Conservation (phyloP, 2,888 invertebrate genomes). For the Ceraclea dissimilis region DNA sequence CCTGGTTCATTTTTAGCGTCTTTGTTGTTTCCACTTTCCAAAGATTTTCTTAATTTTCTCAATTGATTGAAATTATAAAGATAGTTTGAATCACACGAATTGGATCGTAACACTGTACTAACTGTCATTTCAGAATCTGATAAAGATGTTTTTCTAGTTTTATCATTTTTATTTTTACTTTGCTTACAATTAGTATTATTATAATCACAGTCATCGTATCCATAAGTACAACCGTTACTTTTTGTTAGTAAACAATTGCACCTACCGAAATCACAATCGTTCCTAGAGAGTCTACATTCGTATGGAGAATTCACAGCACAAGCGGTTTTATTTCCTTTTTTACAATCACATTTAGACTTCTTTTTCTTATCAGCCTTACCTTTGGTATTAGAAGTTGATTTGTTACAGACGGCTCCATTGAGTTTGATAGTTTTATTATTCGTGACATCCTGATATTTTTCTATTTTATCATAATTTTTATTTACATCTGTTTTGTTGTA, state of each 20-base stretch:
- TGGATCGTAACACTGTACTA: constrained; percentile 24
- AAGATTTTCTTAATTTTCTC: constrained; percentile 18
- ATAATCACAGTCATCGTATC: constrained; percentile 7
- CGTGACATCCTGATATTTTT: neutral
- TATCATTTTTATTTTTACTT: neutral
- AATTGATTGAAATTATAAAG: constrained; percentile 23
- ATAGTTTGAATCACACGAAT: constrained; percentile 25
- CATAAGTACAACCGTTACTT: constrained; percentile 13
- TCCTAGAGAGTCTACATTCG: constrained; percentile 20
- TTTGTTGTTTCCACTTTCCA: constrained; percentile 11
- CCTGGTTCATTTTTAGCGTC: constrained; percentile 11
- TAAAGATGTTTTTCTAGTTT: constrained; percentile 2
- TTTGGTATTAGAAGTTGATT: neutral
- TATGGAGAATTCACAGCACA: constrained; percentile 14
- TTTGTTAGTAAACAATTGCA: constrained; percentile 21
- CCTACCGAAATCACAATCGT: constrained; percentile 22
- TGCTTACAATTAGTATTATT: constrained; percentile 1
- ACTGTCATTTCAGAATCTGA: constrained; percentile 22
- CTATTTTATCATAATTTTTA: constrained; percentile 4
- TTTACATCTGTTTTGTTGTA: neutral
- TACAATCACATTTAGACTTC: constrained; percentile 13
- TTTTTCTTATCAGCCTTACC: constrained; percentile 3
- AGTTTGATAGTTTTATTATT: constrained; percentile 3
- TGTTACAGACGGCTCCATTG: constrained; percentile 1
- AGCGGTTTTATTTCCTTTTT: constrained; percentile 7